phyloP scores from a whole-genome alignment of 2,888 invertebrate species.

The Eumacrocentrus americanus region DNA sequence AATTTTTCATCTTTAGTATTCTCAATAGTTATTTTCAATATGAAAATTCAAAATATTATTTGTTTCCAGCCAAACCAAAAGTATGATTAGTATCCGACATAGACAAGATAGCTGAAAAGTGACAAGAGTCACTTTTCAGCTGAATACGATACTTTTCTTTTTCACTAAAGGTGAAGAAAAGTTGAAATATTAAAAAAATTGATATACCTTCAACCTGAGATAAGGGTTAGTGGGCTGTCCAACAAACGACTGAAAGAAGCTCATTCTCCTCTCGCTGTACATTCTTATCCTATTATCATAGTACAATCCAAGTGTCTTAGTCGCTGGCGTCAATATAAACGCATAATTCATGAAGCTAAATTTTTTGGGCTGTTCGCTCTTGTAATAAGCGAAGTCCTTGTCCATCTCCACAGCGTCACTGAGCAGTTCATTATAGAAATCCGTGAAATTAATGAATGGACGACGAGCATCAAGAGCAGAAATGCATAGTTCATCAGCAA shows the following conservation, averaged over 20 bases:
- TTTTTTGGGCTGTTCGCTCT: slow-evolving; percentile 70
- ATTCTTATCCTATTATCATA: slow-evolving; percentile 94
- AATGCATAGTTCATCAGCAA: slow-evolving; percentile 77
- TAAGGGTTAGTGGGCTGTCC: slow-evolving; percentile 85
- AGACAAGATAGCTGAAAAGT: neutral
- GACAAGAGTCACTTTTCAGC: no score
- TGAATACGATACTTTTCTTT: no score
- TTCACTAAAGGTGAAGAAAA: no score
- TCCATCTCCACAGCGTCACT: slow-evolving; percentile 95
- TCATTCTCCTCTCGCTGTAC: slow-evolving; percentile 89
- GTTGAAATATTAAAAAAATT: neutral
- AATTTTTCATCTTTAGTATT: no score
- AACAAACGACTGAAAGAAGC: slow-evolving; percentile 81
- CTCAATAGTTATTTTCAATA: no score
- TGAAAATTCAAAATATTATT: no score
- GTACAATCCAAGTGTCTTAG: slow-evolving; percentile 88
- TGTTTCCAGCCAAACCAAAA: no score
- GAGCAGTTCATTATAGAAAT: slow-evolving; percentile 93
- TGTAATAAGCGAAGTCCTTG: slow-evolving; percentile 89
- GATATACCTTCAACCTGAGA: slow-evolving; percentile 73
- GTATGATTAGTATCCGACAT: no score
- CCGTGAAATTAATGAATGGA: slow-evolving; percentile 83
- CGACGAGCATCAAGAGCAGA: slow-evolving; percentile 81
- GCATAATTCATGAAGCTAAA: slow-evolving; percentile 91
- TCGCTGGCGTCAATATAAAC: slow-evolving; percentile 89